Conservation (phyloP, 2,797 vertebrate genomes). For the Xenops minutus region DNA sequence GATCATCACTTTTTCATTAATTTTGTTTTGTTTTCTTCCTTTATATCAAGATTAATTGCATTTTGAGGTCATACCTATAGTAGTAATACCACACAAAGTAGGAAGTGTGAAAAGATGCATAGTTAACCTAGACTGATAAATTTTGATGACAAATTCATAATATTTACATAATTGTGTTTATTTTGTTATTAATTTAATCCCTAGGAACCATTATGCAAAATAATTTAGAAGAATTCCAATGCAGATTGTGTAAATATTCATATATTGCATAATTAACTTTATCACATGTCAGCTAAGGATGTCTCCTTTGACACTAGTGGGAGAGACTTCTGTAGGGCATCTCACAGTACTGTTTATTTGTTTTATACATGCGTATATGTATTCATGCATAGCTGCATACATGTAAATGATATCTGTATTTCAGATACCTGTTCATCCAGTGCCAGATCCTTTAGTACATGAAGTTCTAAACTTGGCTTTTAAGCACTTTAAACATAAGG, state of each 20-base stretch:
- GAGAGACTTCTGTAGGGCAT: neutral
- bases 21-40: neutral
- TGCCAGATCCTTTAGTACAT: constrained; percentile 98
- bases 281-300: neutral
- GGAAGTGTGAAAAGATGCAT: neutral
- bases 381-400: neutral
- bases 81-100: neutral
- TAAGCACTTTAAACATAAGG: constrained; percentile 99
- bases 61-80: neutral
- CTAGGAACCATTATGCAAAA: neutral
- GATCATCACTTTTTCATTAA: neutral
- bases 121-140: neutral
- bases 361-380: neutral
- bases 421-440: constrained; percentile 99
- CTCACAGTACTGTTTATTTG: neutral
- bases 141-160: neutral
- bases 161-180: neutral
- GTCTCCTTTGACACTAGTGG: neutral
- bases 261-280: neutral
- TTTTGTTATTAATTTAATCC: neutral
- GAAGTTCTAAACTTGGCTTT: constrained; percentile 99
- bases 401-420: neutral
- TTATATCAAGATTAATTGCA: neutral
- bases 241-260: neutral
- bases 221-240: neutral